Evolutionary conservation across 1,140 invertebrate genomes (phyloP), one percentile per base, ranked within the genome.

Genomic region (Antheraea mylitta): DNA sequence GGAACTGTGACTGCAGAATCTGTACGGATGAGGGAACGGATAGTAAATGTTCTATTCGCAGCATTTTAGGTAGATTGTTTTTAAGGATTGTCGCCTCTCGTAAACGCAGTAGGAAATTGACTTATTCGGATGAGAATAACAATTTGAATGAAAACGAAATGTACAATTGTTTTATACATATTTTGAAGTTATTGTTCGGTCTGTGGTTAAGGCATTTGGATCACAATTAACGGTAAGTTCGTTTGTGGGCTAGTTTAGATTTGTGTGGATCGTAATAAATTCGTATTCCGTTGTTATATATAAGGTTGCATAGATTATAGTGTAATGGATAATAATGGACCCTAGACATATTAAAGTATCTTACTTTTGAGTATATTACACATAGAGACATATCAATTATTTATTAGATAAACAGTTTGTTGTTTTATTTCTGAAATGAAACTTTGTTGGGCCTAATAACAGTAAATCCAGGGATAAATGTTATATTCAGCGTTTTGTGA

Each of bases 131-230:
- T 70, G 85, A 89, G 67, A 86, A 85, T 77, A 89, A 85, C 68
- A 85, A 86, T 69, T 58, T 83, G 37, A 82, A 81, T 58, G 86
- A 87, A 36, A 81, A 68, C n/a, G 86, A 90, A 82, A 90, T 90
- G 87, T 89, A 79, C 62, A 81, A 58, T 42, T 85, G 87, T 72
- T 66, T 89, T 45, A 79, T 90, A 71, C 76, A 89, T 69, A 66
- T 89, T 19, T 69, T 91, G 60, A 89, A 89, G 66, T 80, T 89
- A 68, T 71, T 91, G 71, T 74, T 91, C 59, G 88, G 88, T 64
- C 77, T 91, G 59, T 91, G 89, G 89, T 81, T 91, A 65, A 81
- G 89, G 58, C 87, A 91, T 82, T 82, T 85, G 22, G 87, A 88
- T 80, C 89, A 91, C 71, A 91, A 85, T 77, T 74, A 73, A 71